Evolutionary conservation across 1,140 invertebrate species (phyloP).

Genomic region (Lucilia cuprina): DNA sequence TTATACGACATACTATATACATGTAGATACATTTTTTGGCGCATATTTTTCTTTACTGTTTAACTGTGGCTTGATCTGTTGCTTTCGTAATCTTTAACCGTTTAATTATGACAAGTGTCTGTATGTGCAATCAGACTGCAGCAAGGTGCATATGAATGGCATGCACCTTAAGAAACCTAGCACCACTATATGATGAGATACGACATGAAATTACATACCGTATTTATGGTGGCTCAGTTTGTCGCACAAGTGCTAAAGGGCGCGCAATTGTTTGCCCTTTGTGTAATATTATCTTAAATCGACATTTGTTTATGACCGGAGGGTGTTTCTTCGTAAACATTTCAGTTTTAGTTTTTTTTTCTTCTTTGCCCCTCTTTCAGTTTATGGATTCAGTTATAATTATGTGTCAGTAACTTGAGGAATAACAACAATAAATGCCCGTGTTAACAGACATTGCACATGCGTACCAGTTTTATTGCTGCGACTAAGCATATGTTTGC

Average conservation of each 20-base stretch:
- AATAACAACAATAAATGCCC: neutral
- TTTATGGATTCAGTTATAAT: slow-evolving; percentile 1
- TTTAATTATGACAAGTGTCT: slow-evolving; percentile 31
- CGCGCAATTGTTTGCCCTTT: slow-evolving; percentile 31
- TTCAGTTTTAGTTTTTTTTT: neutral
- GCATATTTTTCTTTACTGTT: neutral
- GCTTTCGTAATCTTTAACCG: slow-evolving; percentile 25
- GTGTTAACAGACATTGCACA: neutral
- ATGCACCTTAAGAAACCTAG: neutral
- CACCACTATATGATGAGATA: neutral
- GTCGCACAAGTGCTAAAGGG: slow-evolving; percentile 24
- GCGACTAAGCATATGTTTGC: neutral
- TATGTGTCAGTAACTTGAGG: slow-evolving; percentile 21
- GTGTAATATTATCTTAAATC: slow-evolving; percentile 28
- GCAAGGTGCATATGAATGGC: slow-evolving; percentile 24
- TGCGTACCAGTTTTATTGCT: neutral
- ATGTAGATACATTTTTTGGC: too few species aligned
- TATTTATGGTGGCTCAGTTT: neutral
- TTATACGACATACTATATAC: too few species aligned
- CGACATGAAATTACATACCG: neutral
- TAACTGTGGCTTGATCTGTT: neutral
- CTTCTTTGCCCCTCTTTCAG: neutral
- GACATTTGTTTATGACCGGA: slow-evolving; percentile 20
- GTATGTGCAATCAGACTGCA: neutral
- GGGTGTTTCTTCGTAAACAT: neutral